These are phyloP conservation scores for Heterodera filipjevi DNA, from an alignment of 2,888 invertebrate species.

Conservation along the genomic window DNA sequence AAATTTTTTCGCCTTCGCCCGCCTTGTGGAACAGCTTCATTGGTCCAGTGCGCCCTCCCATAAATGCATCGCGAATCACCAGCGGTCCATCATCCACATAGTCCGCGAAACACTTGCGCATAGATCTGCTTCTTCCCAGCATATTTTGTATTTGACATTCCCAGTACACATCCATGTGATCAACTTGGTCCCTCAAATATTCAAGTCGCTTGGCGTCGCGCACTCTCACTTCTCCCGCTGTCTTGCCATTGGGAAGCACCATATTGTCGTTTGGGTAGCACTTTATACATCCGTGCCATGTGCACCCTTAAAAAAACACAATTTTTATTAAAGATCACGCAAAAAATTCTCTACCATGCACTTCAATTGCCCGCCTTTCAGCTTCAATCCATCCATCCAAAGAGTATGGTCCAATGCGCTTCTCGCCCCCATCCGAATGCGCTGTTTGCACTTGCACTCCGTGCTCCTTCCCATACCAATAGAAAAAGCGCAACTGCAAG, in stretches of 20 bases:
- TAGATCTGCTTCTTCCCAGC: neutral
- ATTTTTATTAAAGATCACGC: neutral
- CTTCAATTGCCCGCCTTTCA: neutral
- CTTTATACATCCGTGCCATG: neutral
- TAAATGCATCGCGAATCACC: neutral
- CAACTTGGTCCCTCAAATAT: neutral
- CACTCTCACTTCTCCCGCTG: neutral
- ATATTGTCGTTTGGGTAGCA: conserved; percentile 13
- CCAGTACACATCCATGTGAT: neutral
- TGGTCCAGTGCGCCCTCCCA: conserved; percentile 15
- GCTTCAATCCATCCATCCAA: conserved; percentile 19
- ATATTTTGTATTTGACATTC: neutral
- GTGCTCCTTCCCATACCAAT: too few species aligned
- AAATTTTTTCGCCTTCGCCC: neutral
- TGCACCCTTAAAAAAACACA: neutral
- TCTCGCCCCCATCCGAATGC: conserved; percentile 10
- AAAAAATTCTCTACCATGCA: neutral
- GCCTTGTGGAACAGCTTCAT: neutral
- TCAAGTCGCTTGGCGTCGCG: neutral
- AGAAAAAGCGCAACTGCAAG: too few species aligned
- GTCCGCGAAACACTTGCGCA: neutral
- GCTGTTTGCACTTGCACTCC: conserved; percentile 7
- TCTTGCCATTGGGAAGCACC: conserved; percentile 6
- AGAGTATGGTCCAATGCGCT: neutral
- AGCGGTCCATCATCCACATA: conserved; percentile 13